These are phyloP conservation scores for Montipora foliosa DNA, from an alignment of 64 coral and sea anemone species.

Conservation along the genomic window DNA sequence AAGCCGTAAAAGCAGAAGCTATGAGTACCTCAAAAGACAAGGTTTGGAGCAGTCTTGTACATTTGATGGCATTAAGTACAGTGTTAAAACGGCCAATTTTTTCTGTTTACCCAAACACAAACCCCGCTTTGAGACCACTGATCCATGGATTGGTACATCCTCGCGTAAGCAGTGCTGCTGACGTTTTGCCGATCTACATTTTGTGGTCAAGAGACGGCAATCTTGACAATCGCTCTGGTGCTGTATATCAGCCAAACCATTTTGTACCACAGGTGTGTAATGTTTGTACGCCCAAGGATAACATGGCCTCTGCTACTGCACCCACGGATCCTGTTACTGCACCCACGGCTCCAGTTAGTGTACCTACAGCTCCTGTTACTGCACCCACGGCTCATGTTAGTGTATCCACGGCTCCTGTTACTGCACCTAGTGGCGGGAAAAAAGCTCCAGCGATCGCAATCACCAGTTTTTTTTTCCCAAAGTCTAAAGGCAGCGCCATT, in stretches of 20 bases:
- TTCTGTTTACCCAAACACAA: constrained; percentile 48
- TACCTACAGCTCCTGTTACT: no score
- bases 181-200: constrained; percentile 29
- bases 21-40: constrained; percentile 46
- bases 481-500: background rate
- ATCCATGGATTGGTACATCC: constrained; percentile 50
- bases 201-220: constrained; percentile 45
- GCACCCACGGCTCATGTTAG: background rate
- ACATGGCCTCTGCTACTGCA: no score
- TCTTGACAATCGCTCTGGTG: constrained; percentile 52
- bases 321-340: no score
- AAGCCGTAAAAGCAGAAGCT: constrained; percentile 63
- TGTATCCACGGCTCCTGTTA: background rate
- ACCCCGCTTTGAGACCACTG: constrained; percentile 42
- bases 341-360: no score
- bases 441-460: constrained; percentile 22
- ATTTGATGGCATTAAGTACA: constrained; percentile 58
- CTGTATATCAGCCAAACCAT: constrained; percentile 47
- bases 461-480: constrained; percentile 13
- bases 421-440: constrained; percentile 20
- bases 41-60: constrained; percentile 66
- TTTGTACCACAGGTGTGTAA: constrained; percentile 45
- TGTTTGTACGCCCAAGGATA: background rate
- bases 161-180: constrained; percentile 21
- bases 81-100: constrained; percentile 57